Evolutionary conservation across 2,888 invertebrate species (phyloP), one percentile per base, ranked within the genome.

Genomic region (Ptychoptera albimana): DNA sequence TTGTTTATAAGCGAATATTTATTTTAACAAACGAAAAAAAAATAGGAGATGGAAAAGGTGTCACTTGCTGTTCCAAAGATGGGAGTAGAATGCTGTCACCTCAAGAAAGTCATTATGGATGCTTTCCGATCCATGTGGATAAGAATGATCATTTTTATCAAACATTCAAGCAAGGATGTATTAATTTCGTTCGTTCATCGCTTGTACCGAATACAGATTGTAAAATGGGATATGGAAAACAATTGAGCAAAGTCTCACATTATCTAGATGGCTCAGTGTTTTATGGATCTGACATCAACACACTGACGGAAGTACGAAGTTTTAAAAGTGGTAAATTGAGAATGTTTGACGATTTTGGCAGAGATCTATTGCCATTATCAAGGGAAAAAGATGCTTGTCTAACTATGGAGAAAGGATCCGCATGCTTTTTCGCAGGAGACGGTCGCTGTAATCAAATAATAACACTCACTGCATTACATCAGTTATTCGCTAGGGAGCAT

Each of bases 371-470:
- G 2, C 85, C 85, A 0, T 55, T 78, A 7, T 69, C 74, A 0
- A 67, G 66, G 23, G 73, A 77, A 51, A 67, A 70, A n/a, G 68
- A 71, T 31, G 75, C 82, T 41, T 84, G 84, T 55, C 64, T 75
- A 2, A 73, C 72, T 12, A 62, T 64, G 44, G 71, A 73, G 29
- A 51, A 55, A 1, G 75, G 74, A 30, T 71, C 72, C 1, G 73
- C 78, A 12, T 84, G 84, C 55, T 84, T 82, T 13, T 42, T 47
- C 48, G 2, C 48, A 83, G 86, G 86, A 10, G 87, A 87, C 57
- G 71, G 71, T 5, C 75, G 85, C 49, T 78, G 75, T 1, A 86
- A 87, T 63, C 84, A 85, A 60, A 77, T 83, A 53, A 75, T 84
- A 8, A 79, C 82, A 0, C 66, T 87, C 38, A 79, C 81, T 1